Evolutionary conservation across 2,888 invertebrate genomes (phyloP).

Genomic region (Furcula furcula): DNA sequence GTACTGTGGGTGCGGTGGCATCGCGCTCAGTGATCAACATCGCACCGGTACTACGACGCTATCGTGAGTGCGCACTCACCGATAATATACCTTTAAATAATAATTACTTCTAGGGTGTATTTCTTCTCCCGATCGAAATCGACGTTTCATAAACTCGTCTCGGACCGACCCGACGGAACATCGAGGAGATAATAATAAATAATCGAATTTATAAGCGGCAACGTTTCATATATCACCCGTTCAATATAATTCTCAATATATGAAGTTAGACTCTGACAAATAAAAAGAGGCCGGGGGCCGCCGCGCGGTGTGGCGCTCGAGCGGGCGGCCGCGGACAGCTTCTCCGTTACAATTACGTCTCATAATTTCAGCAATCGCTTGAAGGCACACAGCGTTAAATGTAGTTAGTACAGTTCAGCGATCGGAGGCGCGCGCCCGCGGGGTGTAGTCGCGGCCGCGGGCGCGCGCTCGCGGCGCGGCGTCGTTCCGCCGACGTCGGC

Average conservation of each 20-base stretch:
- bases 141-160: conserved; percentile 80
- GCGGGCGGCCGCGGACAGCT: conserved; percentile 68
- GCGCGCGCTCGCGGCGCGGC: conserved; percentile 41
- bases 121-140: conserved; percentile 80
- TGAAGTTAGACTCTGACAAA: conserved; percentile 77
- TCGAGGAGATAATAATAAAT: conserved; percentile 79
- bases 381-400: conserved; percentile 91
- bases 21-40: conserved; percentile 75
- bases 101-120: conserved; percentile 77
- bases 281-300: conserved; percentile 59
- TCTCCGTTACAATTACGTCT: conserved; percentile 76
- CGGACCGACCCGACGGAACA: conserved; percentile 77
- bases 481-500: too few species aligned
- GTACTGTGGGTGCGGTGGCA: conserved; percentile 34
- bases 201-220: conserved; percentile 78
- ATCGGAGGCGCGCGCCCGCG: conserved; percentile 62
- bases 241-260: conserved; percentile 80
- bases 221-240: conserved; percentile 83
- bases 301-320: conserved; percentile 66
- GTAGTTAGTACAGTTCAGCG: conserved; percentile 80
- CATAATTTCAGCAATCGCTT: conserved; percentile 87
- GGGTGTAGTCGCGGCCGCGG: conserved; percentile 54
- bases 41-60: conserved; percentile 72
- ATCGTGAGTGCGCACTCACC: conserved; percentile 67
- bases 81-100: conserved; percentile 74